Evolutionary conservation across 2,113 vertebrate species (phyloP), one percentile per base, ranked within the genome.

Genomic region (Lampris incognitus): DNA sequence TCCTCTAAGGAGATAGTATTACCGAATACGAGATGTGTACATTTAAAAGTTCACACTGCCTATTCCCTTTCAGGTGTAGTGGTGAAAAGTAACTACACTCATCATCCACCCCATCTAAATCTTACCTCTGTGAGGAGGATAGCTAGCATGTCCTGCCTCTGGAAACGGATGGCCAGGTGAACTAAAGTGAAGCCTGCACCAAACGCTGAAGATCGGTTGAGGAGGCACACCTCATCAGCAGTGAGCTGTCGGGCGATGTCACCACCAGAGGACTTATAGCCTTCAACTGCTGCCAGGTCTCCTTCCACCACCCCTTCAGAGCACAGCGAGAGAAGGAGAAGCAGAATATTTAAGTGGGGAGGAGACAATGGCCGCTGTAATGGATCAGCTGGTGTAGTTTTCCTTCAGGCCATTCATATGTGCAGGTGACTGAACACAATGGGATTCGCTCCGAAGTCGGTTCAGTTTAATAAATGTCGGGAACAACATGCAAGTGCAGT

Each of bases 101-200:
- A 11, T 1, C 40, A 24, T 13, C 40, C 1, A 2, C 51, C 51
- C 38, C 5, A 66, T 13, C 50, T 2, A 49, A 13, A 0, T 1
- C 92, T 91, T 72, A 98, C 98, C 96, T 99, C 98, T 0, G 98
- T 98, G 58, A 99, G 97, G 79, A 99, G 84, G 70, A 98, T 94
- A 1, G 98, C 97, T 0, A 99, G 93, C 97, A 99, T 99, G 85
- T 99, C 98, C 85, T 99, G 97, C 68, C 98, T 95, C 93, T 99
- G 97, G 79, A 99, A 99, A 89, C 98, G 97, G 71, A 99, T 99
- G 46, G 98, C 97, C 88, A 99, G 91, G 37, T 99, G 98, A 0
- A 99, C 98, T 0, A 99, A 94, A 0, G 98, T 99, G 84, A 98
- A 99, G 73, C 98, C 98, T 0, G 95, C 95, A 0, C 98, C 97